Percentiles rank a stretch among this genome's conserved stretches.
These are phyloP conservation scores for Forbesichthys agassizii DNA, from an alignment of 2,113 vertebrate genomes.

Conservation along the genomic window DNA sequence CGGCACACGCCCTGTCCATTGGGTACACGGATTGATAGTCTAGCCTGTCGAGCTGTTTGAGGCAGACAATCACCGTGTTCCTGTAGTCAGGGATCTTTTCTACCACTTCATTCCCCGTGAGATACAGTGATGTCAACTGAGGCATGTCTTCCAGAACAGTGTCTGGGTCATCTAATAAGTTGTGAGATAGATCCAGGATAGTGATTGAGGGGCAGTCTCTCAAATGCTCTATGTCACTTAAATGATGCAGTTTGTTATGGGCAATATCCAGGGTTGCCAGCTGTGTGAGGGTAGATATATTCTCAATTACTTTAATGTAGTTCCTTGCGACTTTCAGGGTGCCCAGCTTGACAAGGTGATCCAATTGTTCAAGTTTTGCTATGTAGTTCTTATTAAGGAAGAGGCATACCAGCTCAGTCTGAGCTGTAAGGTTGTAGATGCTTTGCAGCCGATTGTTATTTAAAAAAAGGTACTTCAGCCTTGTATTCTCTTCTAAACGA, in stretches of 20 bases:
- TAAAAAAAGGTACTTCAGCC: conserved; percentile 90
- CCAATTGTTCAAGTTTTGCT: conserved; percentile 87
- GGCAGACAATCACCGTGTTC: conserved; percentile 80
- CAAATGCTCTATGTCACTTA: conserved; percentile 85
- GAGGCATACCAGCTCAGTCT: conserved; percentile 85
- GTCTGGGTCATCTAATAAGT: conserved; percentile 80
- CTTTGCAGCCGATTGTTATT: conserved; percentile 84
- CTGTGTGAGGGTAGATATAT: conserved; percentile 83
- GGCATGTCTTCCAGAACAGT: conserved; percentile 84
- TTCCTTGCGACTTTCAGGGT: conserved; percentile 93
- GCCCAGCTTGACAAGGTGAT: conserved; percentile 80
- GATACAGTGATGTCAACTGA: conserved; percentile 83
- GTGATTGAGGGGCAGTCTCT: conserved; percentile 79
- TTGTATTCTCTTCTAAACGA: conserved; percentile 92
- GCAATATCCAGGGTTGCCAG: conserved; percentile 88
- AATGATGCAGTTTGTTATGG: conserved; percentile 82
- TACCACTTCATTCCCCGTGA: conserved; percentile 88
- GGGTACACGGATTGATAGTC: conserved; percentile 93
- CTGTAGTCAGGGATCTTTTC: conserved; percentile 87
- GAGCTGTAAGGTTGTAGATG: conserved; percentile 88
- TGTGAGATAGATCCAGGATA: conserved; percentile 91
- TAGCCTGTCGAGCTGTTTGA: conserved; percentile 85
- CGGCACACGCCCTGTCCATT: conserved; percentile 92
- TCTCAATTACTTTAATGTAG: conserved; percentile 85
- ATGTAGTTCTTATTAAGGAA: conserved; percentile 93